Base-by-base conservation (phyloP, 92 coral and sea anemone genomes). In the Heteractis magnifica region DNA sequence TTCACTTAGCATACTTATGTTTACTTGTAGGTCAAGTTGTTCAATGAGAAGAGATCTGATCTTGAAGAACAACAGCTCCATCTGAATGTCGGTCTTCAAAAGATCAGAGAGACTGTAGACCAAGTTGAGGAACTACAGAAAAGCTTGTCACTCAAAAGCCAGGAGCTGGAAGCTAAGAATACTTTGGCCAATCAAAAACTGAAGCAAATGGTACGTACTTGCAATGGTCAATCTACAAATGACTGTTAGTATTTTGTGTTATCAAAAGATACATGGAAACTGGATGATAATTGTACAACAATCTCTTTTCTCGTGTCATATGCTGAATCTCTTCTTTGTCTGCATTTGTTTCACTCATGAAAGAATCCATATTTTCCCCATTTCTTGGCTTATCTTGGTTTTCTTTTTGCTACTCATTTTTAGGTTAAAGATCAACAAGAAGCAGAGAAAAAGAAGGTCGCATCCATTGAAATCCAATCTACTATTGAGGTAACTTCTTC, bases 81-180 rank as follows among this genome's bases (percentile, higher is more conserved):
- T 81, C 88, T 95, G 89, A 95, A 95, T 64, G 98, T 95, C 16
- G 98, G 98, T 77, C 86, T 95, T 51, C 98, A 95, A 79, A 95
- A 95, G 90, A 95, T 95, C 87, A 89, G 94, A 18, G 98, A 95
- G 79, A 95, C 98, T 41, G 98, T 95, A 10, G 98, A 95, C 88
- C 98, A 95, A 90, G 99, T 97, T 23, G 99, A 97, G 82, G 99
- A 94, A 75, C 95, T 97, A 4, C 99, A 97, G 88, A 92, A 95
- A 81, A 97, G 99, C 81, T 58, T 97, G 86, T 97, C 99, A 34
- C 98, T 97, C 16, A 97, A 97, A 91, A 97, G 99, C 81, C 99
- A 97, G 86, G 99, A 97, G 71, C 88, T 97, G 51, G 99, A 97
- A 74, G 99, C 99, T 5, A 97, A 97, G 90, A 97, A 97, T 68